phyloP scores from a whole-genome alignment of 2,888 invertebrate genomes.

The Chrysotoxum bicinctum region DNA sequence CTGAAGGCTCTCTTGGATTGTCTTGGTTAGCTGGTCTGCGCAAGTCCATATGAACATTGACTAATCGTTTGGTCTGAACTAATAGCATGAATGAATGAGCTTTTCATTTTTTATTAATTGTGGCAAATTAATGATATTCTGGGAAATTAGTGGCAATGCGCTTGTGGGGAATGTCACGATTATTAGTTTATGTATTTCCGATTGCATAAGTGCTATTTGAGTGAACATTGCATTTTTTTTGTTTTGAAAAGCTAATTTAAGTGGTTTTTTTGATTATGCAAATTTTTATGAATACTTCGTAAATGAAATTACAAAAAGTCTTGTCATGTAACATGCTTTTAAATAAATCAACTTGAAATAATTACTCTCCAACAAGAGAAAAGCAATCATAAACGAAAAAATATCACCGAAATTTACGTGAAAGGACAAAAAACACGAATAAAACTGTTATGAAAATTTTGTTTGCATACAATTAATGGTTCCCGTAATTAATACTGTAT shows the following conservation, averaged over 20 bases:
- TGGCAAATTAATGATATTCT: slow-evolving; percentile 64
- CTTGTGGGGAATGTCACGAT: slow-evolving; percentile 38
- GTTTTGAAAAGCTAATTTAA: slow-evolving; percentile 3
- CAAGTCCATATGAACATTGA: slow-evolving; percentile 53
- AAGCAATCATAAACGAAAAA: no score
- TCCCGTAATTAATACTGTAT: no score
- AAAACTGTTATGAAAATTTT: no score
- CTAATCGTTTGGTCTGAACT: slow-evolving; percentile 66
- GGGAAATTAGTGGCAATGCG: slow-evolving; percentile 46
- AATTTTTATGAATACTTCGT: no score
- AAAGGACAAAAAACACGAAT: no score
- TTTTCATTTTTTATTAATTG: slow-evolving; percentile 70
- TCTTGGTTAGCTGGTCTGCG: not conserved
- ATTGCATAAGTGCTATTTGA: slow-evolving; percentile 23
- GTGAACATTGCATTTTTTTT: not conserved
- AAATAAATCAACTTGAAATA: no score
- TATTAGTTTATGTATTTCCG: slow-evolving; percentile 20
- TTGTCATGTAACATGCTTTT: no score
- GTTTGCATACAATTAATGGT: no score
- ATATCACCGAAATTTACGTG: no score
- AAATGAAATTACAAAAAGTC: no score
- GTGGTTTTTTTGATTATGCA: not conserved
- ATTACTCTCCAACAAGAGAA: no score
- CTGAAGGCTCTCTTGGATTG: not conserved
- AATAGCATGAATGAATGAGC: slow-evolving; percentile 66